A percentile compares a stretch with the other conserved stretches of the same genome.
phyloP scores from a whole-genome alignment of 2,797 vertebrate species.

The Acanthurus tractus region DNA sequence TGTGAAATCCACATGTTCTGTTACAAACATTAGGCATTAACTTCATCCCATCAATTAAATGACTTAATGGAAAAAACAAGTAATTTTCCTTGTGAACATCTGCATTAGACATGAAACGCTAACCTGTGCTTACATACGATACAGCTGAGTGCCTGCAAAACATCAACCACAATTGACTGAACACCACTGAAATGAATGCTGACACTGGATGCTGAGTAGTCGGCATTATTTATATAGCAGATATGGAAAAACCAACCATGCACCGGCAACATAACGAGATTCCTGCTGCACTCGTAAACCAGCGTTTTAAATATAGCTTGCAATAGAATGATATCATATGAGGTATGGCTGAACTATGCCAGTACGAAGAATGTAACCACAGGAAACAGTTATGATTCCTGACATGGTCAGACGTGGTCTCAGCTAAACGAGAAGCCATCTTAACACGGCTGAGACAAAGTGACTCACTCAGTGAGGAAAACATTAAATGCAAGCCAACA shows the following conservation, averaged over 20 bases:
- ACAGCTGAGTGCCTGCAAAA: constrained; percentile 49
- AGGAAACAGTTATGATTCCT: constrained; percentile 60
- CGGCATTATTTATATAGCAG: constrained; percentile 50
- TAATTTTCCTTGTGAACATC: constrained; percentile 42
- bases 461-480: constrained; percentile 18
- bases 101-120: constrained; percentile 48
- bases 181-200: constrained; percentile 39
- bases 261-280: constrained; percentile 49
- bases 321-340: constrained; percentile 42
- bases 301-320: constrained; percentile 48
- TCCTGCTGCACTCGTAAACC: constrained; percentile 51
- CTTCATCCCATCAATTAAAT: constrained; percentile 52
- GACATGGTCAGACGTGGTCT: constrained; percentile 33
- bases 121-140: constrained; percentile 46
- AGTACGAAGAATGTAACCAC: constrained; percentile 54
- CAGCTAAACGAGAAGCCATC: constrained; percentile 30
- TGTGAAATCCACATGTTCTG: constrained; percentile 48
- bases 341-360: constrained; percentile 49
- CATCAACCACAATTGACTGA: constrained; percentile 60
- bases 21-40: constrained; percentile 52
- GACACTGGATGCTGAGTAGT: constrained; percentile 23
- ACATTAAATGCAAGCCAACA: constrained; percentile 4
- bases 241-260: constrained; percentile 54
- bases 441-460: constrained; percentile 28
- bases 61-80: constrained; percentile 41